Evolutionary conservation across 2,888 invertebrate genomes (phyloP).

Genomic region (Gisinianus flammeolus): DNA sequence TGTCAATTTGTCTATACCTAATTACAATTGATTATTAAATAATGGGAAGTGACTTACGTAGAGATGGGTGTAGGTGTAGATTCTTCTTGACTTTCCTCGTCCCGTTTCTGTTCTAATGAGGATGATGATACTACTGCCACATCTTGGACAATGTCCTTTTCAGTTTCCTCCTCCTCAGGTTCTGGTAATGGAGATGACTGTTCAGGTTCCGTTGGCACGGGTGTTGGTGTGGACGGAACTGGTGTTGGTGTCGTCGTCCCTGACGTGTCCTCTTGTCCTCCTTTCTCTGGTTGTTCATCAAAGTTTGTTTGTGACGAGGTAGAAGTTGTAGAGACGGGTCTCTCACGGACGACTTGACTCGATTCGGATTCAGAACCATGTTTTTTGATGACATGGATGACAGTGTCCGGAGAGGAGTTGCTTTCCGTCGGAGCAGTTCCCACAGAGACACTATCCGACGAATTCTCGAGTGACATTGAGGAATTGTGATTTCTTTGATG

Average conservation of each 20-base stretch:
- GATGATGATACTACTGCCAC: background rate
- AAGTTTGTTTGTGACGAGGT: background rate
- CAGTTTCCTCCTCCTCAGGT: background rate
- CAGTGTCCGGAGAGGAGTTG: conserved; percentile 55
- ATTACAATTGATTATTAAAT: too few relatives aligned
- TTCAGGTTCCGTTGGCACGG: background rate
- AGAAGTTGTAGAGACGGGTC: conserved; percentile 9
- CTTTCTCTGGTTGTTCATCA: background rate
- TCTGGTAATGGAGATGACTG: background rate
- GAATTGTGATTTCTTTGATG: background rate
- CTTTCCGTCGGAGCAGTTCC: conserved; percentile 44
- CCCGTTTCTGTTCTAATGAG: background rate
- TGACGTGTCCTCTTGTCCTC: background rate
- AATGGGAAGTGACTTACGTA: background rate
- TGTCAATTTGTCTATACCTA: too few relatives aligned
- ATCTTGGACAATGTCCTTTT: background rate
- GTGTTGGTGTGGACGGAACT: background rate
- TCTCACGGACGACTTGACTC: background rate
- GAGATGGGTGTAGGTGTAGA: background rate
- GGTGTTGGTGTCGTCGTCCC: background rate
- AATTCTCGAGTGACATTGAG: background rate
- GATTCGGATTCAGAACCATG: background rate
- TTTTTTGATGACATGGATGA: conserved; percentile 36
- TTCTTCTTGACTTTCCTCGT: background rate
- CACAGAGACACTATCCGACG: conserved; percentile 22